Conservation (phyloP, 2,888 invertebrate genomes). For the Eueremaeus valkanovi region DNA sequence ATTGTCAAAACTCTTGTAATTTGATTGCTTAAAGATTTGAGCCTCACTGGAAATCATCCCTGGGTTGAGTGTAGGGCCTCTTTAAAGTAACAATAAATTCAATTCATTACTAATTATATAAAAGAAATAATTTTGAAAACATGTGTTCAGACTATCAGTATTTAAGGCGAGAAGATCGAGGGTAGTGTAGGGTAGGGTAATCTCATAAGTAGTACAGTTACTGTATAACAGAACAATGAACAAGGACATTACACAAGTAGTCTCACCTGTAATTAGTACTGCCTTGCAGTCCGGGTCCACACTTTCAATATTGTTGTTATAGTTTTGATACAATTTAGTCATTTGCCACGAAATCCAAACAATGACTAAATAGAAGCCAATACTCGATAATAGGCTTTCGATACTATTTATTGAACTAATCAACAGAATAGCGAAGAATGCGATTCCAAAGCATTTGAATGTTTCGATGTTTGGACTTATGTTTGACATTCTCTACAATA, state of each 20-base stretch:
- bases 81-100: too few species aligned
- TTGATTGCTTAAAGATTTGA: too few species aligned
- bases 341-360: constrained; percentile 21
- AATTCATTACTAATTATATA: too few species aligned
- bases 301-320: background rate
- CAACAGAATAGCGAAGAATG: background rate
- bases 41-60: too few species aligned
- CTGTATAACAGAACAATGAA: background rate
- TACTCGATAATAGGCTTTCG: background rate
- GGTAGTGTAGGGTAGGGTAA: too few species aligned
- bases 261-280: constrained; percentile 51
- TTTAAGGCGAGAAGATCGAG: background rate
- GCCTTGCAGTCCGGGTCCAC: constrained; percentile 49
- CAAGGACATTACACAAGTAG: constrained; percentile 23
- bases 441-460: constrained; percentile 19
- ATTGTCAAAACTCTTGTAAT: too few species aligned
- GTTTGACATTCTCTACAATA: background rate
- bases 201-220: too few species aligned
- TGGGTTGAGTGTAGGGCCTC: too few species aligned
- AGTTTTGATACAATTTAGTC: constrained; percentile 5
- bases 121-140: too few species aligned
- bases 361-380: constrained; percentile 6
- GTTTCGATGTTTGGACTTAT: background rate
- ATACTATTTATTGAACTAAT: background rate
- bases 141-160: too few species aligned